Evolutionary conservation across 1,140 invertebrate species (phyloP).

Genomic region (Drosophila dunni): DNA sequence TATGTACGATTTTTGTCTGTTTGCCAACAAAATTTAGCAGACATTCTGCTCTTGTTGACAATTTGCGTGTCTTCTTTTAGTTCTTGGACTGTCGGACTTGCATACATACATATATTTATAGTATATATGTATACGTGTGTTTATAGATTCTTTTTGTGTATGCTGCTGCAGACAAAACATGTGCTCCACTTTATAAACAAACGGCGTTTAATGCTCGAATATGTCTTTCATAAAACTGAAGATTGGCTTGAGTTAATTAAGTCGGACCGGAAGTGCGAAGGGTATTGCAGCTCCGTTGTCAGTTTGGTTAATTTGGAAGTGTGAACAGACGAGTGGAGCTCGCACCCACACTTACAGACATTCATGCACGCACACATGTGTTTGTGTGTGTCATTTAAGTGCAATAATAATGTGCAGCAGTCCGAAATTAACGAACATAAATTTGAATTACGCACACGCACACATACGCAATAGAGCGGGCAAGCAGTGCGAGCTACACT

Average conservation of each 20-base stretch:
- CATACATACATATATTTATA: constrained; percentile 7
- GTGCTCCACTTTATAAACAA: constrained; percentile 19
- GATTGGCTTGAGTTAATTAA: constrained; percentile 26
- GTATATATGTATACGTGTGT: neutral
- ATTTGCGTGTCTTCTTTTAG: constrained; percentile 17
- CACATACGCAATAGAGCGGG: neutral
- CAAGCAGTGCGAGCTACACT: constrained; percentile 27
- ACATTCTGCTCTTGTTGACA: constrained; percentile 32
- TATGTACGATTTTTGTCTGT: constrained; percentile 41
- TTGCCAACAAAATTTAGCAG: constrained; percentile 67
- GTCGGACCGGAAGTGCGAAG: constrained; percentile 34
- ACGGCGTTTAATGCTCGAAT: neutral
- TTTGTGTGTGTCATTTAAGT: constrained; percentile 2
- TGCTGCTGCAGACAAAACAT: constrained; percentile 20
- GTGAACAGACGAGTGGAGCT: constrained; percentile 29
- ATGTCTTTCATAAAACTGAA: constrained; percentile 17
- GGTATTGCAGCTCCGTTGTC: constrained; percentile 23
- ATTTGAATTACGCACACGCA: constrained; percentile 68
- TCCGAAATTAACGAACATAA: constrained; percentile 74
- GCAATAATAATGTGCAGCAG: constrained; percentile 29
- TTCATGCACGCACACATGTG: neutral
- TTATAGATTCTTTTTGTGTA: neutral
- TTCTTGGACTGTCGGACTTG: neutral
- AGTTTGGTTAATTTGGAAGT: constrained; percentile 35
- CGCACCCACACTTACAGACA: constrained; percentile 2